Evolutionary conservation across 2,797 vertebrate genomes (phyloP).

Genomic region (Taeniopygia guttata): DNA sequence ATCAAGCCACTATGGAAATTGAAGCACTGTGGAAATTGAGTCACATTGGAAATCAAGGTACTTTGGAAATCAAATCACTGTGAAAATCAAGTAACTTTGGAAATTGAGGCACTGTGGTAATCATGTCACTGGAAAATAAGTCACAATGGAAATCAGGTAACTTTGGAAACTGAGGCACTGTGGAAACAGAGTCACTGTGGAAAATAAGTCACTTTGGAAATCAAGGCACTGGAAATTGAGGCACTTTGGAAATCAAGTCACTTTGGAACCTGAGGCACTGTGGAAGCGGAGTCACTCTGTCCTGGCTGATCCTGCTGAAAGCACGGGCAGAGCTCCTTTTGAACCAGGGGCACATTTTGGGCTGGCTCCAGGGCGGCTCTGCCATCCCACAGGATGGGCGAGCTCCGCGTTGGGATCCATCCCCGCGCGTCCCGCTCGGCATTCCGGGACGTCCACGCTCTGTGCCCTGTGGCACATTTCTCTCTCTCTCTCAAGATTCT

Average conservation of each 20-base stretch:
- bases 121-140: neutral
- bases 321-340: neutral
- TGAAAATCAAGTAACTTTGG: neutral
- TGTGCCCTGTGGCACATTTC: no score
- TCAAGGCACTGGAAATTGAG: neutral
- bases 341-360: neutral
- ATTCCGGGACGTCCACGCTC: accelerated
- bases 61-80: neutral
- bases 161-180: accelerated
- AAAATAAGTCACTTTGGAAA: neutral
- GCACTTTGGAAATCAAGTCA: no score
- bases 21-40: no score
- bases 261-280: neutral
- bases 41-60: neutral
- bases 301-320: neutral
- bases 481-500: no score
- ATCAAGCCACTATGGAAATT: neutral
- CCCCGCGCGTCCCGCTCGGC: accelerated
- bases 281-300: neutral
- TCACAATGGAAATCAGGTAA: accelerated
- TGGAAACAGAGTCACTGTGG: accelerated
- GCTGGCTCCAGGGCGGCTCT: neutral
- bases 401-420: accelerated
- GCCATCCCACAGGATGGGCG: neutral
- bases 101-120: neutral